Percentiles rank a stretch among this genome's conserved stretches.
These are phyloP conservation scores for Typhlichthys subterraneus DNA, from an alignment of 2,797 vertebrate genomes.

Conservation along the genomic window DNA sequence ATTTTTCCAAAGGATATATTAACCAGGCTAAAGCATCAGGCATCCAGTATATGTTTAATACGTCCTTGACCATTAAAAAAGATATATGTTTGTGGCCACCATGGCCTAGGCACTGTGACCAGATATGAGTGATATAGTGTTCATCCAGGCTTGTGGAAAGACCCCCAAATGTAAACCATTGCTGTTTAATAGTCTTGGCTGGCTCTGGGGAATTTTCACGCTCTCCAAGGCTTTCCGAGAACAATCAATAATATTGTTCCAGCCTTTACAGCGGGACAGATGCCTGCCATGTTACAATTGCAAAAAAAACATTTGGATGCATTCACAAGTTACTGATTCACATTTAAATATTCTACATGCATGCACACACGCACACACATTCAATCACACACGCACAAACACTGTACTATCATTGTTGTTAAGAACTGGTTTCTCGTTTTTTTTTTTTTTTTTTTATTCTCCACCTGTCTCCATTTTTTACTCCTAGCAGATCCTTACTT, in stretches of 20 bases:
- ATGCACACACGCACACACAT: slow-evolving; percentile 1
- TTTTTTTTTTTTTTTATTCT: not conserved
- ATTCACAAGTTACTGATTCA: not conserved
- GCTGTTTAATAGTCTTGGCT: slow-evolving; percentile 2
- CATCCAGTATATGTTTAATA: not conserved
- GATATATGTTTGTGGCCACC: slow-evolving; percentile 5
- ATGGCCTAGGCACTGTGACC: slow-evolving; percentile 11
- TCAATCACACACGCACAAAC: not conserved
- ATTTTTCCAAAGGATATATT: not conserved
- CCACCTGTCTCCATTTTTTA: slow-evolving; percentile 20
- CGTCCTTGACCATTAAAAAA: too few relatives aligned
- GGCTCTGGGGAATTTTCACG: not conserved
- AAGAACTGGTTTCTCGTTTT: slow-evolving; percentile 34
- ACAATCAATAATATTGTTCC: not conserved
- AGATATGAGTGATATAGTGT: slow-evolving; percentile 17
- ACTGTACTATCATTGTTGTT: slow-evolving; percentile 1
- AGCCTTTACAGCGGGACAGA: not conserved
- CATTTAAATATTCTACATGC: not conserved
- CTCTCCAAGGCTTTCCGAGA: not conserved
- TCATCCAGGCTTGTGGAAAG: slow-evolving; percentile 14
- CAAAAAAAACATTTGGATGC: too few relatives aligned
- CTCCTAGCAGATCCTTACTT: not conserved
- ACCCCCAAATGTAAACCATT: not conserved
- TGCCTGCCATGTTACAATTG: too few relatives aligned
- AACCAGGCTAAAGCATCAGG: slow-evolving; percentile 12